Conservation (phyloP, 92 coral and sea anemone species). For the Umimayanthus chanpuru region DNA sequence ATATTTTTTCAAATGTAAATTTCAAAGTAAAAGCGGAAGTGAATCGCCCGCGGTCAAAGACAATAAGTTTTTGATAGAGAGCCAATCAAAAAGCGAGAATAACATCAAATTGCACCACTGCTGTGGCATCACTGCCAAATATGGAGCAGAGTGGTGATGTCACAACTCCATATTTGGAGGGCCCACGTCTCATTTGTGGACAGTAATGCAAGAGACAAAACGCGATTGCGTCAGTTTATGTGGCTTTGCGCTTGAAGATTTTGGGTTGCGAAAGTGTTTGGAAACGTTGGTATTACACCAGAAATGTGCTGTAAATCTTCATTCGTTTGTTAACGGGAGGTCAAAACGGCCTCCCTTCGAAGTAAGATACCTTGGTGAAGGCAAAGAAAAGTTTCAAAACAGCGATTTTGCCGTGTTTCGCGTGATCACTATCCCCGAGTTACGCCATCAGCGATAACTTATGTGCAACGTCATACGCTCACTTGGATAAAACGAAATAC, state of each 20-base stretch:
- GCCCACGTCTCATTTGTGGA: conserved; percentile 47
- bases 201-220: conserved; percentile 60
- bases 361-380: conserved; percentile 35
- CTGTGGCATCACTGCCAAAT: conserved; percentile 77
- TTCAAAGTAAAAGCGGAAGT: conserved; percentile 24
- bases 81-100: conserved; percentile 80
- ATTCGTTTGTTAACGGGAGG: conserved; percentile 82
- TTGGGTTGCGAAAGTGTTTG: conserved; percentile 42
- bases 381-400: conserved; percentile 51
- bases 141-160: conserved; percentile 60
- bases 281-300: conserved; percentile 63
- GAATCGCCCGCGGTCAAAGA: conserved; percentile 3
- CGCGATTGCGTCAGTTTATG: conserved; percentile 92
- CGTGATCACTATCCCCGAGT: conserved; percentile 46
- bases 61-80: conserved; percentile 21
- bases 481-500: conserved; percentile 85
- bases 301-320: conserved; percentile 71
- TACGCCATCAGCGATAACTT: conserved; percentile 89
- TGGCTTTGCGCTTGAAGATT: conserved; percentile 65
- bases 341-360: conserved; percentile 88
- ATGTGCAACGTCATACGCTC: conserved; percentile 96
- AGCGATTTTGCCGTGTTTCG: conserved; percentile 26
- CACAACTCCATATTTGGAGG: conserved; percentile 43
- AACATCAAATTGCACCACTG: conserved; percentile 70
- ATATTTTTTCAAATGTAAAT: not conserved